Base-by-base conservation (phyloP, 2,113 vertebrate genomes). In the Uria lomvia region DNA sequence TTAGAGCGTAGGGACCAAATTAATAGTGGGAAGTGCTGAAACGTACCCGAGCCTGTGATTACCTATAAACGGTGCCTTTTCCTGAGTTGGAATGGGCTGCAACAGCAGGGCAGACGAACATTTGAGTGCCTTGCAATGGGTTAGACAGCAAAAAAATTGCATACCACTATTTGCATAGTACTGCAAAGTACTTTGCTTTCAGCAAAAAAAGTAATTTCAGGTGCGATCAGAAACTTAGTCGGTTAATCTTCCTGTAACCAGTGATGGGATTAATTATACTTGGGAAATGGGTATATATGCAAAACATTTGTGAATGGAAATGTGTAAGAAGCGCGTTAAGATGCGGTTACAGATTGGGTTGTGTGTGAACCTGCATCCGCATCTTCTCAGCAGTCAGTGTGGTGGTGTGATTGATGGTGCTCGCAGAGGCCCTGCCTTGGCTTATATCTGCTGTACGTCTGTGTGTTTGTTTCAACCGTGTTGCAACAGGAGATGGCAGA, bases 401-500 rank as follows among this genome's bases (percentile, higher is more conserved):
- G 32, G 2, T 18, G 12, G 19, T 12, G n/a, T 19, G 70, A 19
- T 12, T 12, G 79, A 5, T 13, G 1, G 14, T 36, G 58, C 63
- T 66, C 5, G 1, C 17, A 3, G 45, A 12, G 26, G n/a, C 7
- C 5, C 15, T 50, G 11, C 27, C 45, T 21, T 5, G 52, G 23
- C 45, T 42, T 13, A 0, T 7, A 0, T 22, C 9, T 58, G 67
- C 62, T 15, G 22, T 23, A 0, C 4, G 30, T 11, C 50, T 6
- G 8, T 11, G 16, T 36, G 50, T 36, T 58, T 58, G 60, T 70
- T 68, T 45, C 74, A 40, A 3, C 32, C 1, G n/a, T 12, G 38
- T 18, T 81, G 84, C 53, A 53, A 73, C 87, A 81, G 83, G 90
- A 93, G 90, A 40, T 91, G 93, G 95, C 93, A 74, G 93, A 93